Conservation (phyloP, 2,113 vertebrate species). For the Mastomys coucha region DNA sequence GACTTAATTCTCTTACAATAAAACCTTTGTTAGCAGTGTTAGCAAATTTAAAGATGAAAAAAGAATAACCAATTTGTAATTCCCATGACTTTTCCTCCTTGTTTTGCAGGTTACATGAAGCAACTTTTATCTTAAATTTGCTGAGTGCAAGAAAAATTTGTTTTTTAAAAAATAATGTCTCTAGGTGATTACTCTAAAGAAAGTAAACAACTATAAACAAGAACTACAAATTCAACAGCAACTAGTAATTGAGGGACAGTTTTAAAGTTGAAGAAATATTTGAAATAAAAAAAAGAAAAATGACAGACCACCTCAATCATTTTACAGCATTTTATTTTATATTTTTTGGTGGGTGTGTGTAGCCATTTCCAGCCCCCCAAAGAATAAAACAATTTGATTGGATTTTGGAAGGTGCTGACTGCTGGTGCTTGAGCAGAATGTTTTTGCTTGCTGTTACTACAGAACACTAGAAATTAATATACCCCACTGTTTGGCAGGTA, state of each 20-base stretch:
- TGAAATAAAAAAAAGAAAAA: background rate
- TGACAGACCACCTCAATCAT: background rate
- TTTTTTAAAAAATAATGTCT: background rate
- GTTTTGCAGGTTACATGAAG: background rate
- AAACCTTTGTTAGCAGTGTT: background rate
- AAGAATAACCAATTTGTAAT: background rate
- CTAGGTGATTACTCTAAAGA: background rate
- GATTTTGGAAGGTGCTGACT: background rate
- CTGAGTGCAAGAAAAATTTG: background rate
- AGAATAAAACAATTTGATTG: background rate
- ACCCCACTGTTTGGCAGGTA: background rate
- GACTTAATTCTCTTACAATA: background rate
- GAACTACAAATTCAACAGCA: background rate
- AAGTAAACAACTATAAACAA: background rate
- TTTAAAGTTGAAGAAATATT: background rate
- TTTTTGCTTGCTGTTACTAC: background rate
- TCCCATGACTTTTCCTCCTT: background rate
- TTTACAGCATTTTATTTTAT: constrained; percentile 9
- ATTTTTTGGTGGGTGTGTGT: background rate
- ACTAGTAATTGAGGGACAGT: background rate
- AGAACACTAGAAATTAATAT: background rate
- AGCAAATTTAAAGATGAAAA: background rate
- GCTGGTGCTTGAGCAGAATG: background rate
- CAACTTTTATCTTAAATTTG: background rate
- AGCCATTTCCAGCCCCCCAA: background rate